Evolutionary conservation across 2,797 vertebrate species (phyloP).

Genomic region (Sebastes hopkinsi): DNA sequence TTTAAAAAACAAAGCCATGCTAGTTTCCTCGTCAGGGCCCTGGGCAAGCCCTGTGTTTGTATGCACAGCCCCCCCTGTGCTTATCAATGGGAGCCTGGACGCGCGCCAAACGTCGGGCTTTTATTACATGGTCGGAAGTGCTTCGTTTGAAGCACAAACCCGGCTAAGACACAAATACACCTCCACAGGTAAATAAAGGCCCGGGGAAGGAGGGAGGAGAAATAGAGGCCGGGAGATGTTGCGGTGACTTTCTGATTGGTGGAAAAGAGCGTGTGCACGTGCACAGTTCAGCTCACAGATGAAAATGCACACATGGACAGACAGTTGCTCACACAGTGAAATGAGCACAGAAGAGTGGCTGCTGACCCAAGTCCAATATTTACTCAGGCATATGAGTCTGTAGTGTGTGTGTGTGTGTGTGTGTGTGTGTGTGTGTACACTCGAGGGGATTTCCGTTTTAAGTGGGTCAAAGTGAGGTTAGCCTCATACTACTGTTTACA

Average conservation of each 20-base stretch:
- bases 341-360: constrained; percentile 54
- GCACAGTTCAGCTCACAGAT: constrained; percentile 14
- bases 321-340: constrained; percentile 45
- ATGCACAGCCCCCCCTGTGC: constrained; percentile 16
- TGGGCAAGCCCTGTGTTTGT: constrained; percentile 40
- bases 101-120: constrained; percentile 52
- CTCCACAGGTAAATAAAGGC: constrained; percentile 67
- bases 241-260: background rate
- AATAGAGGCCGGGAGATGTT: background rate
- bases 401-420: constrained; percentile 42
- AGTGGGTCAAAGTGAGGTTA: constrained; percentile 80
- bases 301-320: constrained; percentile 34
- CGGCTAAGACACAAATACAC: constrained; percentile 53
- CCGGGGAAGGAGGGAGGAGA: background rate
- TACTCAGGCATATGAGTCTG: constrained; percentile 71
- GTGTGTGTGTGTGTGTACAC: constrained; percentile 41
- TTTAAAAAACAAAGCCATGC: constrained; percentile 44
- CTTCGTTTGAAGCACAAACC: constrained; percentile 49
- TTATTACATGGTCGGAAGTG: constrained; percentile 62
- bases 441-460: constrained; percentile 72
- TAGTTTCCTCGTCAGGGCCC: constrained; percentile 27
- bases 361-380: constrained; percentile 77
- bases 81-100: constrained; percentile 54
- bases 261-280: background rate
- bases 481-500: constrained; percentile 77